Evolutionary conservation across 2,888 invertebrate genomes (phyloP).

Genomic region (Limnephilus rhombicus): DNA sequence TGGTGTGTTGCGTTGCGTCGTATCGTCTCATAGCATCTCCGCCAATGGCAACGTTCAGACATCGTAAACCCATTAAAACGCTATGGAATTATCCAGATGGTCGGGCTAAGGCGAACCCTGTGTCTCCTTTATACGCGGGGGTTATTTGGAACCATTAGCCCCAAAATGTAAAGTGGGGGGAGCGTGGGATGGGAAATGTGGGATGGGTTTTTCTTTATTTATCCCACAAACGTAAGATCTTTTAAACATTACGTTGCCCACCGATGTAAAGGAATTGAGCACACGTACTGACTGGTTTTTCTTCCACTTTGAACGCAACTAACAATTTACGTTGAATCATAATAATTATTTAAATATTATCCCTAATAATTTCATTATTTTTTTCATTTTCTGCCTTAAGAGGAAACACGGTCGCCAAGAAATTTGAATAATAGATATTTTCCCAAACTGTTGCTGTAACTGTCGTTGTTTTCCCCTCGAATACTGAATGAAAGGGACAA

Average conservation of each 20-base stretch:
- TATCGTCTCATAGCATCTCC: not conserved
- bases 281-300: not conserved
- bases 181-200: not conserved
- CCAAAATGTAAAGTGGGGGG: not conserved
- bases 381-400: too few relatives aligned
- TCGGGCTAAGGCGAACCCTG: not conserved
- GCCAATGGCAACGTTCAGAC: not conserved
- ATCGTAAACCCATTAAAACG: constrained; percentile 36
- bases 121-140: constrained; percentile 6
- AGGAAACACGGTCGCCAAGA: too few relatives aligned
- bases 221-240: not conserved
- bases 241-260: not conserved
- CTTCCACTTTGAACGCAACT: not conserved
- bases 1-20: not conserved
- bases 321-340: too few relatives aligned
- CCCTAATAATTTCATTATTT: too few relatives aligned
- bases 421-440: too few relatives aligned
- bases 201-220: not conserved
- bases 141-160: constrained; percentile 26
- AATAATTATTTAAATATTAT: too few relatives aligned
- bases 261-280: not conserved
- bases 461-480: too few relatives aligned
- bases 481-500: too few relatives aligned
- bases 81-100: constrained; percentile 32
- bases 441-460: too few relatives aligned